These are phyloP conservation scores for Urocyon cinereoargenteus DNA, from an alignment of 2,797 vertebrate genomes.

Conservation along the genomic window DNA sequence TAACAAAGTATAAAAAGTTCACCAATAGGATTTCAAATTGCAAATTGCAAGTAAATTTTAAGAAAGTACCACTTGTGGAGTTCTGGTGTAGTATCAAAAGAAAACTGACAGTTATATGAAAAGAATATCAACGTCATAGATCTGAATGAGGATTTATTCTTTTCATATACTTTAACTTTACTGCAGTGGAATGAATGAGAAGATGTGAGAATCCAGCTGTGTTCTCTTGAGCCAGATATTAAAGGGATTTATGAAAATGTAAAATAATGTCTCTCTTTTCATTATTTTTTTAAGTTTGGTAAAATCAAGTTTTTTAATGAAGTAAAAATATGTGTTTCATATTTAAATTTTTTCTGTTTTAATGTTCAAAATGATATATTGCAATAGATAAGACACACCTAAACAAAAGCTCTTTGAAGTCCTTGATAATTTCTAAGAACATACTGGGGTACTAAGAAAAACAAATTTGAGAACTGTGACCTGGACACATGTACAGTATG, in stretches of 20 bases:
- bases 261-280: neutral
- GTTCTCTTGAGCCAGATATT: neutral
- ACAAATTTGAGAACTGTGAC: no score
- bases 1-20: neutral
- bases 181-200: neutral
- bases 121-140: neutral
- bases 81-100: neutral
- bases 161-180: neutral
- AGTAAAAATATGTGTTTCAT: neutral
- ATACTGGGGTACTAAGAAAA: no score
- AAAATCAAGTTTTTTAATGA: neutral
- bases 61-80: neutral
- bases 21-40: neutral
- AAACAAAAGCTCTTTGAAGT: neutral
- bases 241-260: neutral
- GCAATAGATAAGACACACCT: neutral
- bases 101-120: neutral
- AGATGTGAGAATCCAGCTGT: neutral
- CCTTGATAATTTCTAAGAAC: neutral
- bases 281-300: neutral
- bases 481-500: fast-evolving
- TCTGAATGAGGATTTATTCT: neutral
- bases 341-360: neutral
- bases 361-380: neutral
- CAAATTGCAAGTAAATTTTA: neutral